phyloP scores from a whole-genome alignment of 1,140 invertebrate species.

The Aplysia californica region DNA sequence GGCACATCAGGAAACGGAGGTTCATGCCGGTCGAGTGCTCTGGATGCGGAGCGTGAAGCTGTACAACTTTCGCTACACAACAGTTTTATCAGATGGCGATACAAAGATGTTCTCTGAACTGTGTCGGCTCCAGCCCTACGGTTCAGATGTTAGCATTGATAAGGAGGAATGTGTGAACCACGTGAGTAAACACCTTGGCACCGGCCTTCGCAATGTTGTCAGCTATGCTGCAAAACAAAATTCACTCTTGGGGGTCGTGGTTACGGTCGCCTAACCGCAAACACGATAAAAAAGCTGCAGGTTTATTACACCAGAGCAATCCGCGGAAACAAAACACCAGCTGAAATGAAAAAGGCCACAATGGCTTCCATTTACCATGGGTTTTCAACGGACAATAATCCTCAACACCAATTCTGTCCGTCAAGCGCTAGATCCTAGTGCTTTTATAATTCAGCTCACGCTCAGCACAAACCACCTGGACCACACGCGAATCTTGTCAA shows the following conservation, averaged over 20 bases:
- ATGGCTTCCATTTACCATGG: neutral
- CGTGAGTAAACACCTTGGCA: neutral
- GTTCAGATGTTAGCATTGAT: neutral
- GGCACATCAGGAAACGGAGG: neutral
- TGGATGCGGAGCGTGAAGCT: neutral
- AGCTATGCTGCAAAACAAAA: neutral
- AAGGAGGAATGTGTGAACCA: neutral
- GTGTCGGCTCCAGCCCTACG: neutral
- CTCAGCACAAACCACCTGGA: no score
- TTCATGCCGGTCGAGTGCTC: neutral
- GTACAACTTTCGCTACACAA: neutral
- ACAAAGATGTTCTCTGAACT: neutral
- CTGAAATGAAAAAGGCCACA: neutral
- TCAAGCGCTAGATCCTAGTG: neutral
- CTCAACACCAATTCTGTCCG: neutral
- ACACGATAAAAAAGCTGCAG: neutral
- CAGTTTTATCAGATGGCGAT: neutral
- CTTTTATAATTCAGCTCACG: no score
- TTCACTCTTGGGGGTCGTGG: neutral
- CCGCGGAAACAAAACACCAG: neutral
- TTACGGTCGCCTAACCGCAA: neutral
- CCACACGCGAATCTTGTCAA: no score
- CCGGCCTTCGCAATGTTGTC: neutral
- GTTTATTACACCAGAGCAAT: neutral
- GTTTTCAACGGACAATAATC: neutral